Conservation (phyloP, 2,888 invertebrate species). For the Cyrtodaria siliqua region DNA sequence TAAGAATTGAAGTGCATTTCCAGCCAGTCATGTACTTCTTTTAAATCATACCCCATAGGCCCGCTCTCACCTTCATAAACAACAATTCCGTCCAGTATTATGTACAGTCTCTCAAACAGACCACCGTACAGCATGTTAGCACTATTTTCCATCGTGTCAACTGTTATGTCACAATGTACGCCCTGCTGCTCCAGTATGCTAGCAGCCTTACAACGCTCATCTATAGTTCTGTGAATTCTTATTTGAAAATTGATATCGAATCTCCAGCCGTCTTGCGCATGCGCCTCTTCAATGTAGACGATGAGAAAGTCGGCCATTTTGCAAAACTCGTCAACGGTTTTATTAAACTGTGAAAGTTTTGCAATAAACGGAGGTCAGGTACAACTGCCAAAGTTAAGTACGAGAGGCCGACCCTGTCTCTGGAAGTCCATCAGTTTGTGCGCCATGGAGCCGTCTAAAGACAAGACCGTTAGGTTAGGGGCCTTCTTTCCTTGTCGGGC, state of each 20-base stretch:
- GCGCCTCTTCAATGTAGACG: conserved; percentile 82
- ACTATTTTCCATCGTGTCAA: conserved; percentile 74
- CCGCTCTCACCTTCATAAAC: conserved; percentile 76
- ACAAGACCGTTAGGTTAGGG: conserved; percentile 60
- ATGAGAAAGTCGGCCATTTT: conserved; percentile 76
- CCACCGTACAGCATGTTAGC: conserved; percentile 75
- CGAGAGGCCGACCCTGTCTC: conserved; percentile 73
- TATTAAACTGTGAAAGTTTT: conserved; percentile 73
- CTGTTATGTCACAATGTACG: conserved; percentile 68
- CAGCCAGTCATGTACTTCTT: conserved; percentile 77
- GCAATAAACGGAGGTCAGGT: no score
- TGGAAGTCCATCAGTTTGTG: conserved; percentile 59
- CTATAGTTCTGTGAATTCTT: conserved; percentile 63
- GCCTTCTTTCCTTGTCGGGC: conserved; percentile 41
- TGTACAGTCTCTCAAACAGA: conserved; percentile 77
- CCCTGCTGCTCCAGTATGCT: conserved; percentile 41
- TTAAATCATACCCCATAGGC: conserved; percentile 71
- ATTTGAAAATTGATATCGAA: conserved; percentile 74
- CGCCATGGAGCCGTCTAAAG: conserved; percentile 21
- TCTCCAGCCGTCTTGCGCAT: conserved; percentile 80
- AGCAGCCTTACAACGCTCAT: conserved; percentile 74
- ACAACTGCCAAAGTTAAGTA: conserved; percentile 82
- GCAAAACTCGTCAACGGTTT: conserved; percentile 71
- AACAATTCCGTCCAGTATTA: conserved; percentile 71
- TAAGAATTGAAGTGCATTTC: conserved; percentile 38